Base-by-base conservation (phyloP, 1,140 invertebrate species). In the Drosophila sproati region DNA sequence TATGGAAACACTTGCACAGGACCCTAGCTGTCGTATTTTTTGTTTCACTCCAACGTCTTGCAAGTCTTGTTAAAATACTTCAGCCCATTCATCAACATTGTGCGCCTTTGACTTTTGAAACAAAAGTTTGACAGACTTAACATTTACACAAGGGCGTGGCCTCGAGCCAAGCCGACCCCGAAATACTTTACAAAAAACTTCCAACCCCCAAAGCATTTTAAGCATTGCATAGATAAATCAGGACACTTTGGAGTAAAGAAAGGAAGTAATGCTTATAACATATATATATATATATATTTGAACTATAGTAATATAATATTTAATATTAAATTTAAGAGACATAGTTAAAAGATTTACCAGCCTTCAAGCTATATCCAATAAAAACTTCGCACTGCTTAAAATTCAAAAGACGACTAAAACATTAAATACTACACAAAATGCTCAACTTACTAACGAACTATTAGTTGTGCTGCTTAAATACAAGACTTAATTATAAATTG, bases 81-180 rank as follows among this genome's bases (percentile, higher is more conserved):
- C 66, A 88, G 64, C 83, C 72, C 85, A 82, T 88, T 88, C 83
- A 88, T 89, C 83, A 89, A 70, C 66, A 78, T 79, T 79, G 63
- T 75, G 77, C 77, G 77, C 78, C 83, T 89, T 88, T 89, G 83
- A 89, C 83, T 88, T 87, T 83, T 80, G 54, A 66, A 89, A 83
- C 83, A 88, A 88, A 89, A 87, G 64, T 87, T 88, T 88, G 77
- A 78, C 80, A 88, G 89, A 89, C 80, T 88, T 88, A 89, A 57
- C 73, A 75, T 78, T 78, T 72, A 66, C 55, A 50, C 51, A 59
- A 45, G 64, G 67, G 77, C 51, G 48, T 64, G 72, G 61, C 57
- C 45, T 69, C 56, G 48, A 73, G 54, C 6, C 32, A 39, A 63
- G 41, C 43, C 70, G 48, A 60, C 66, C 52, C 64, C 48, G 35